These are phyloP conservation scores for Helicoverpa zea DNA, from an alignment of 1,140 invertebrate species.

Conservation along the genomic window DNA sequence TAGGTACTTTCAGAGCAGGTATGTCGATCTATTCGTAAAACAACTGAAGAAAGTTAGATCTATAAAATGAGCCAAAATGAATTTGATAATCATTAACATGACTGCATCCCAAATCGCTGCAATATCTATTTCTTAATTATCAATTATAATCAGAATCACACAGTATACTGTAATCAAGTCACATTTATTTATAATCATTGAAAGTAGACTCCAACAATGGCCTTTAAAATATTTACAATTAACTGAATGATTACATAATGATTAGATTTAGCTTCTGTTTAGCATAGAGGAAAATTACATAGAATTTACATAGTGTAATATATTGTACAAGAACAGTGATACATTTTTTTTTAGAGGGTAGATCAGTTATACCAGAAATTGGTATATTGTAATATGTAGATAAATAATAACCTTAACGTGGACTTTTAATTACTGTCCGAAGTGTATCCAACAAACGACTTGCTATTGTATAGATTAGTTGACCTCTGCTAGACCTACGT, in stretches of 20 bases:
- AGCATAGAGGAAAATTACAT: conserved; percentile 39
- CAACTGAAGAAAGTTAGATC: too few species aligned
- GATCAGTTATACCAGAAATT: background rate
- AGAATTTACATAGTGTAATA: conserved; percentile 29
- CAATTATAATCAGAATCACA: background rate
- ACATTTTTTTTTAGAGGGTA: background rate
- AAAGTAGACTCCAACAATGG: conserved; percentile 1
- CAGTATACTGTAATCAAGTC: background rate
- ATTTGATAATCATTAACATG: too few species aligned
- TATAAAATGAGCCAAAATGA: too few species aligned
- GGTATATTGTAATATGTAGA: background rate
- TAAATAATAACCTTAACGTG: background rate
- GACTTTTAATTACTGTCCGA: background rate
- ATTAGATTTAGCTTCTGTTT: conserved; percentile 1
- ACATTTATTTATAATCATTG: conserved; percentile 9
- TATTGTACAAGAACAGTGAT: background rate
- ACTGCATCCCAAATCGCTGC: too few species aligned
- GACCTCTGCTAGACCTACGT: conserved; percentile 11
- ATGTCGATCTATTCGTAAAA: too few species aligned
- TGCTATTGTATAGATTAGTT: background rate
- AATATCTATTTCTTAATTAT: background rate
- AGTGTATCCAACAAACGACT: background rate
- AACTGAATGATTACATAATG: conserved; percentile 2
- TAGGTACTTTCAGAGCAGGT: too few species aligned
- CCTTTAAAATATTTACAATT: background rate